Evolutionary conservation across 2,797 vertebrate genomes (phyloP).

Genomic region (Lepidocolaptes lacrymiger): DNA sequence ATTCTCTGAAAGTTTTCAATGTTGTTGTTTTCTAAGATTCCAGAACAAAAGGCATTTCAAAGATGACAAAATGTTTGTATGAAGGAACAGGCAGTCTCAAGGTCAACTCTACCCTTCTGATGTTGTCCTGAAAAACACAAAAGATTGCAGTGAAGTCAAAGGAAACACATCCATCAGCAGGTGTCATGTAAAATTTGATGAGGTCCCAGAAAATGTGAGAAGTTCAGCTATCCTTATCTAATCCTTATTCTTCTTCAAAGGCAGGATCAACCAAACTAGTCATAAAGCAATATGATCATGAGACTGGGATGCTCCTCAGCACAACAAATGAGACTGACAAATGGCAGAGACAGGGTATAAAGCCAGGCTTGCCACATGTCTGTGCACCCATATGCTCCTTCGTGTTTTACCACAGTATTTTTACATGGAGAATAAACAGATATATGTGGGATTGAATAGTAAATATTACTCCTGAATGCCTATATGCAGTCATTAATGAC

Average conservation of each 20-base stretch:
- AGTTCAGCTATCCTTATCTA: neutral
- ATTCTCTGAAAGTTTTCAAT: neutral
- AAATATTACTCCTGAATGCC: neutral
- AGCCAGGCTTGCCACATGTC: neutral
- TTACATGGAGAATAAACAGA: neutral
- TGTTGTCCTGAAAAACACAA: neutral
- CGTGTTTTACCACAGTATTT: neutral
- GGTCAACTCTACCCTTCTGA: neutral
- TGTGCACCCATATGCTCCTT: neutral
- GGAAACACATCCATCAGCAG: neutral
- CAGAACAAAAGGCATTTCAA: neutral
- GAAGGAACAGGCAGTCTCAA: neutral
- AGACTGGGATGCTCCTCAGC: neutral
- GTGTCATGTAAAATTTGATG: neutral
- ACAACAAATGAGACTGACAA: neutral
- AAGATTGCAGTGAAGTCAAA: neutral
- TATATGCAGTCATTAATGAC: neutral
- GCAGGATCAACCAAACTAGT: neutral
- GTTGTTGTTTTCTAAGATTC: neutral
- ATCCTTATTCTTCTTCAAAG: neutral
- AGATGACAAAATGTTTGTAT: neutral
- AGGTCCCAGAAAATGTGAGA: neutral
- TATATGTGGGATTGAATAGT: neutral
- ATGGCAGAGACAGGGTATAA: neutral
- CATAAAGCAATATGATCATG: neutral